phyloP scores from a whole-genome alignment of 1,140 invertebrate genomes.

The Aphaenogaster floridana region DNA sequence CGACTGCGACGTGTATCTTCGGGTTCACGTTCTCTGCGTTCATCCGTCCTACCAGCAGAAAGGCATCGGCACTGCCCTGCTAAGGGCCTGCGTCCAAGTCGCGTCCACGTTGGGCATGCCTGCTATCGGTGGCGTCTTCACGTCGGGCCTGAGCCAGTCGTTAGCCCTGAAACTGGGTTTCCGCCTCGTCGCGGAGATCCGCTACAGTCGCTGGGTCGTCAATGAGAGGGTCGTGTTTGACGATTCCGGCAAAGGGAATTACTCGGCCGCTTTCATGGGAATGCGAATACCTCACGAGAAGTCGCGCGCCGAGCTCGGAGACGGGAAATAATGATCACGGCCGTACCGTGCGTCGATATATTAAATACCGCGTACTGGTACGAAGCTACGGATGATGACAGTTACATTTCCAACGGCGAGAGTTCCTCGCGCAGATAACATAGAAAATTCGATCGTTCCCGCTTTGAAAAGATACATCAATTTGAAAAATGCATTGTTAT shows the following conservation, averaged over 20 bases:
- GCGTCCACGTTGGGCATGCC: conserved; percentile 85
- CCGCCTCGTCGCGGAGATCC: conserved; percentile 86
- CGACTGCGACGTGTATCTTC: conserved; percentile 79
- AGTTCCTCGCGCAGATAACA: background rate
- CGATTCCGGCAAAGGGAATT: conserved; percentile 88
- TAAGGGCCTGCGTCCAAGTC: conserved; percentile 84
- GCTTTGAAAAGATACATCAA: background rate
- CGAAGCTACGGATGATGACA: background rate
- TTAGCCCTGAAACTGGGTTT: conserved; percentile 86
- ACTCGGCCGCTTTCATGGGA: conserved; percentile 88
- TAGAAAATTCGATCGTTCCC: background rate
- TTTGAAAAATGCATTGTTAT: background rate
- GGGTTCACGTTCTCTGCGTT: conserved; percentile 83
- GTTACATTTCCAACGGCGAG: background rate
- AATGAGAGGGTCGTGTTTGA: conserved; percentile 87
- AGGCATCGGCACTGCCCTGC: conserved; percentile 84
- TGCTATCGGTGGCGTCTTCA: conserved; percentile 87
- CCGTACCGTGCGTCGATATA: background rate
- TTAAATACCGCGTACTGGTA: background rate
- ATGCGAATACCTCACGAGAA: background rate
- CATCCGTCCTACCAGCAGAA: conserved; percentile 83
- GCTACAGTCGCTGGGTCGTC: conserved; percentile 87
- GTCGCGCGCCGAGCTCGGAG: background rate
- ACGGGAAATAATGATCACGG: background rate
- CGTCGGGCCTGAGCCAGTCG: conserved; percentile 85